phyloP scores from a whole-genome alignment of 1,140 invertebrate genomes.

The Tetragonula clypearis region DNA sequence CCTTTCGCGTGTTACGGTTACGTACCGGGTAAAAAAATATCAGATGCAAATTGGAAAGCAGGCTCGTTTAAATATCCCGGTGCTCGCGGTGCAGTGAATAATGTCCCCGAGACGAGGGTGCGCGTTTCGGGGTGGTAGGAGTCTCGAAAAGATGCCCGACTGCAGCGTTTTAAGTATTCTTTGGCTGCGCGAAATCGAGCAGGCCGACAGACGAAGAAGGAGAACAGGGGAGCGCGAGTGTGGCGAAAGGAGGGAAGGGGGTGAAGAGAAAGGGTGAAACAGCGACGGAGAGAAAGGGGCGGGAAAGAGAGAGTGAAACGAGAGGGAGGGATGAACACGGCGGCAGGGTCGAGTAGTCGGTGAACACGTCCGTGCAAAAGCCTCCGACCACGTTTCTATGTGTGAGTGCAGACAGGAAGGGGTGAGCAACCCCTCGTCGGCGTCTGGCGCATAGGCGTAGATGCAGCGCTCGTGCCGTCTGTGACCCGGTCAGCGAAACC shows the following conservation, averaged over 20 bases:
- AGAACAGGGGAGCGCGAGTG: not conserved
- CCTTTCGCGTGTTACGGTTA: not conserved
- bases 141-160: conserved; percentile 44
- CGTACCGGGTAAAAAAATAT: not conserved
- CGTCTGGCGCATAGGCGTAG: conserved; percentile 78
- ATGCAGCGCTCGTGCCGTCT: conserved; percentile 57
- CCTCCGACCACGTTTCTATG: conserved; percentile 70
- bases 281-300: not conserved
- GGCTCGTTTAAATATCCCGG: conserved; percentile 31
- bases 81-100: conserved; percentile 28
- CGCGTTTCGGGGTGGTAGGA: not conserved
- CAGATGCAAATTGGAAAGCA: conserved; percentile 40
- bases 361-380: conserved; percentile 63
- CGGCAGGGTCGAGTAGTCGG: conserved; percentile 46
- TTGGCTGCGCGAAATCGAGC: conserved; percentile 48
- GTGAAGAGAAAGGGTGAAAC: not conserved
- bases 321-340: conserved; percentile 16
- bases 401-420: conserved; percentile 78
- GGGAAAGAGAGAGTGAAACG: conserved; percentile 38
- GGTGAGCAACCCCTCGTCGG: conserved; percentile 75
- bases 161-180: conserved; percentile 57
- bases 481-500: conserved; percentile 74
- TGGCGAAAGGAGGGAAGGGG: not conserved
- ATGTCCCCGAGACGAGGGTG: conserved; percentile 19
- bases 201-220: not conserved